Evolutionary conservation across 2,113 vertebrate species (phyloP), one percentile per base, ranked within the genome.

Genomic region (Crotalus horridus): DNA sequence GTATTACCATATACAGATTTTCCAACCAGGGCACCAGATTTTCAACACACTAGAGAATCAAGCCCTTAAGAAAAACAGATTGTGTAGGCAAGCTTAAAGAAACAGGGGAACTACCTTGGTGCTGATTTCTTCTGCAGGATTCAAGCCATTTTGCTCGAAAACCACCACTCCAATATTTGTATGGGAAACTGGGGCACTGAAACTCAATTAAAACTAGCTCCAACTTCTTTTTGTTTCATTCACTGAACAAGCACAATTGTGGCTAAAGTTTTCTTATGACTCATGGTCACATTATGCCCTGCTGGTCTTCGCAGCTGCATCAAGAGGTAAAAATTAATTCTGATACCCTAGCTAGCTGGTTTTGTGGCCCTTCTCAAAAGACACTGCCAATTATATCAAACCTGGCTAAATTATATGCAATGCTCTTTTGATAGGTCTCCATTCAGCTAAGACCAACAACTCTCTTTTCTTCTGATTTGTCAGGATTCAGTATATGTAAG

Each of bases 1-100:
- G 56, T 86, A 94, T 97, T 96, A 93, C 93, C 43, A 0, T 94
- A 97, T 97, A 96, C 95, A 97, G 96, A 96, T 97, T 96, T 94
- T 81, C 89, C 90, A 97, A 95, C 87, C 55, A 95, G 92, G 93
- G 96, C 96, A 95, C 85, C 93, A 90, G 96, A 95, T 92, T 94
- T 91, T 93, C 94, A 93, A 91, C 59, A 95, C 93, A 95, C 87
- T 51, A 26, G 91, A 91, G 94, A 96, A 88, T 87, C 0, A 1
- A n/a, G 9, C 94, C 56, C 86, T 90, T 10, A 91, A 59, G 94
- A 92, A 92, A 95, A 92, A 85, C 33, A 89, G 48, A 56, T 86
- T 12, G 89, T n/a, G 1, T 15, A 92, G 26, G 29, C 46, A 91
- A 95, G 43, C 4, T 55, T 87, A 87, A 90, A 93, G 11, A 55